A percentile compares a stretch with the other conserved stretches of the same genome.
Evolutionary conservation across 2,113 vertebrate genomes (phyloP).

Genomic region (Pterocles gutturalis): DNA sequence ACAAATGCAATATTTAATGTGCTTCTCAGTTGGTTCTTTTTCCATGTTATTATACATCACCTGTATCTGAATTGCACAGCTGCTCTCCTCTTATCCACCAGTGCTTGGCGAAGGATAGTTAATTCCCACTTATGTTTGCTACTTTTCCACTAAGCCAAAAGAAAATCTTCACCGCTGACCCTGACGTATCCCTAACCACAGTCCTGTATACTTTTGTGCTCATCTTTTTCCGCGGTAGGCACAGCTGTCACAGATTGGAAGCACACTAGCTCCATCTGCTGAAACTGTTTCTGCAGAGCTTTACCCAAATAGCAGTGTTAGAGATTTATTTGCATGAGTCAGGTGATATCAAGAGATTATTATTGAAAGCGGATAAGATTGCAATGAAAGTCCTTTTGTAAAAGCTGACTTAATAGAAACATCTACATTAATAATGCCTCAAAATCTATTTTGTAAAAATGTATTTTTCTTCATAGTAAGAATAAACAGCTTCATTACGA

Average conservation of each 20-base stretch:
- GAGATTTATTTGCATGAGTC: not conserved
- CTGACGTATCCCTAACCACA: not conserved
- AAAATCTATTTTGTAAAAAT: not conserved
- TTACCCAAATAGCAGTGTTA: rapidly evolving
- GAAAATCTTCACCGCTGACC: not conserved
- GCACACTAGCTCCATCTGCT: conserved; percentile 77
- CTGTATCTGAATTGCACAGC: not conserved
- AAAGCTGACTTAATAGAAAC: not conserved
- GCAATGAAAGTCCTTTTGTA: not conserved
- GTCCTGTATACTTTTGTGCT: not conserved
- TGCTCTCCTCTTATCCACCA: not conserved
- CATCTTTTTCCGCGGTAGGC: rapidly evolving
- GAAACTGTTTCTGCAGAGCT: conserved; percentile 1
- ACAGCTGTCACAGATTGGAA: not conserved
- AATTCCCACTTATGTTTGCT: not conserved
- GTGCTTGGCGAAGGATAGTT: not conserved
- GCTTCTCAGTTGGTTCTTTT: not conserved
- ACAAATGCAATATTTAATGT: not conserved
- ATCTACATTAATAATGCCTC: not conserved
- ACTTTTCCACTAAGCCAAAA: not conserved
- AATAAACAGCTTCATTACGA: not conserved
- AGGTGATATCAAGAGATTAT: not conserved
- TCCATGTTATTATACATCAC: not conserved
- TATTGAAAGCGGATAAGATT: not conserved
- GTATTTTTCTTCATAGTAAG: not conserved